Conservation (phyloP, 2,888 invertebrate genomes). For the Reticulitermes lucifugus region DNA sequence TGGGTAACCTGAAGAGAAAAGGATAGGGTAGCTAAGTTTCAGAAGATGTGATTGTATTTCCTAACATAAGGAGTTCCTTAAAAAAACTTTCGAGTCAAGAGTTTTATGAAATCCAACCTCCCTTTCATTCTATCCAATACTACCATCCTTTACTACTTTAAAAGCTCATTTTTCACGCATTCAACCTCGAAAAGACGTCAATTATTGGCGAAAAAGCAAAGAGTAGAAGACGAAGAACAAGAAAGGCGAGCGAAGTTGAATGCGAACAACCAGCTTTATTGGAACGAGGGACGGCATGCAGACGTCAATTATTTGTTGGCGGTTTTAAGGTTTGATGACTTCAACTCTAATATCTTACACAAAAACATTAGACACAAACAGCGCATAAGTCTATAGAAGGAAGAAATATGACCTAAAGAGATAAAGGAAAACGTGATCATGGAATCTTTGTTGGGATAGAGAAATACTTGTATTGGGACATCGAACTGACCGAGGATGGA, state of each 20-base stretch:
- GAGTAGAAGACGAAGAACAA: constrained; percentile 25
- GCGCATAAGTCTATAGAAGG: too few species aligned
- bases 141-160: constrained; percentile 18
- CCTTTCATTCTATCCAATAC: not conserved
- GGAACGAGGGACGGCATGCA: not conserved
- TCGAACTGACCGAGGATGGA: too few species aligned
- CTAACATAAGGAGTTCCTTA: not conserved
- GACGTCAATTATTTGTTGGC: constrained; percentile 27
- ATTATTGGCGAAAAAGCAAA: constrained; percentile 16
- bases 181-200: constrained; percentile 28
- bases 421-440: too few species aligned
- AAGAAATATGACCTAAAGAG: too few species aligned
- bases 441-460: too few species aligned
- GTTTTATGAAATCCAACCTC: not conserved
- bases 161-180: constrained; percentile 34
- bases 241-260: constrained; percentile 14
- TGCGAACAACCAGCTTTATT: constrained; percentile 15
- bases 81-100: constrained; percentile 11
- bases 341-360: not conserved
- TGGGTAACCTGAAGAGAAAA: not conserved
- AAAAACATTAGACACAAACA: not conserved
- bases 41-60: constrained; percentile 34
- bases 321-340: constrained; percentile 29
- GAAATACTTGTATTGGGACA: too few species aligned
- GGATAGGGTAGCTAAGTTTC: constrained; percentile 33